Base-by-base conservation (phyloP, 2,113 vertebrate genomes). In the Motacilla tschutschensis region DNA sequence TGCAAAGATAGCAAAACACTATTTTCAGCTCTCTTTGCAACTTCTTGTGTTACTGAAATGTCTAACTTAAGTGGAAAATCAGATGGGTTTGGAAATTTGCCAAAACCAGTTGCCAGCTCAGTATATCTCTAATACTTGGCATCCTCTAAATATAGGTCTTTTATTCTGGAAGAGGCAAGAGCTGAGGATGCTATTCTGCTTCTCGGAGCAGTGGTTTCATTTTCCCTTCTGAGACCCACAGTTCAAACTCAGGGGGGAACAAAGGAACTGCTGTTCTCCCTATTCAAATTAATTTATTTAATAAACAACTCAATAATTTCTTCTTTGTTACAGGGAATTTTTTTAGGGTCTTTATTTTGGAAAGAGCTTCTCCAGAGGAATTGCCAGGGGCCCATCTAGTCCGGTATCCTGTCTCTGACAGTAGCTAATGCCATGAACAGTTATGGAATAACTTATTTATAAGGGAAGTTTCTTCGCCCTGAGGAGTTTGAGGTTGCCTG, bases 251-350 rank as follows among this genome's bases (percentile, higher is more conserved):
- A 84, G 41, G 54, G n/a, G 10, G 38, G 64, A 83, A 94, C 89
- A 95, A 93, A 93, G 79, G 73, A 91, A 50, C 76, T 50, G 46
- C 91, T 94, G 93, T 95, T 93, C 91, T 80, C 79, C 58, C 82
- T 90, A 33, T 74, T 95, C 76, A 91, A 93, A 94, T 91, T 87
- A 58, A 91, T 93, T 91, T 93, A 90, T 90, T 93, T 93, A 91
- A 94, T 92, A 94, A 93, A 90, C 92, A 93, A 90, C 87, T 67
- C 57, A 69, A 93, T 93, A 93, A 88, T 79, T 93, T 93, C 87
- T 78, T 64, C 92, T 95, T 94, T 95, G 92, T 90, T 83, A 57
- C 17, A 54, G n/a, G 57, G 48, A 75, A 77, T 6, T 59, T 85
- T 94, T 89, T 91, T 51, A 64, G 54, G 72, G 29, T 64, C 89